Conservation (phyloP, 2,888 invertebrate species). For the Gari tellinella region DNA sequence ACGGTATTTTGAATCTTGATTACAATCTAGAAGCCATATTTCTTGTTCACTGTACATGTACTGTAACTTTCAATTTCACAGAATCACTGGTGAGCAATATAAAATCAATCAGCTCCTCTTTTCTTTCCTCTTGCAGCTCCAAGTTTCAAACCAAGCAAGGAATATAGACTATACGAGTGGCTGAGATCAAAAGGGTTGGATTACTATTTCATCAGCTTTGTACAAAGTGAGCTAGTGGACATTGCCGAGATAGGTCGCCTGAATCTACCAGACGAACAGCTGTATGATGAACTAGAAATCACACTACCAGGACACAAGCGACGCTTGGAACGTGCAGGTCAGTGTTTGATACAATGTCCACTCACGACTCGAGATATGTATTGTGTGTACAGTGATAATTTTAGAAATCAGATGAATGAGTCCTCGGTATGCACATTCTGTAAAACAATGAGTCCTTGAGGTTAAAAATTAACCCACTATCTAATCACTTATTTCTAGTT, state of each 20-base stretch:
- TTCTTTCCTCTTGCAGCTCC: slow-evolving; percentile 56
- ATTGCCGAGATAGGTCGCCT: slow-evolving; percentile 69
- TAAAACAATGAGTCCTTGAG: no score
- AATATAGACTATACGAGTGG: slow-evolving; percentile 74
- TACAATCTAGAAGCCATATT: no score
- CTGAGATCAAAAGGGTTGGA: slow-evolving; percentile 74
- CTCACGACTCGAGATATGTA: neutral
- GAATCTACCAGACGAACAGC: slow-evolving; percentile 74
- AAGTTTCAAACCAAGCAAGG: slow-evolving; percentile 61
- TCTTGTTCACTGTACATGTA: no score
- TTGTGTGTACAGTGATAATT: no score
- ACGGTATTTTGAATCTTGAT: no score
- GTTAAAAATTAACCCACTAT: no score
- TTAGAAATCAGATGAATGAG: no score
- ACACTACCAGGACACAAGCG: slow-evolving; percentile 80
- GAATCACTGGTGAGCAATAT: no score
- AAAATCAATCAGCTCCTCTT: no score
- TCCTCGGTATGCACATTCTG: no score
- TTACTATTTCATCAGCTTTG: slow-evolving; percentile 78
- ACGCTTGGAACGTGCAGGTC: slow-evolving; percentile 79
- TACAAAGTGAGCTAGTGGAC: slow-evolving; percentile 72
- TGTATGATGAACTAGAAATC: slow-evolving; percentile 81
- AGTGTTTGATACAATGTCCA: neutral
- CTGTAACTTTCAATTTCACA: no score
- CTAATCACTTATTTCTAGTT: no score